Conservation (phyloP, 2,797 vertebrate species). For the Paedocypris micromegethes region DNA sequence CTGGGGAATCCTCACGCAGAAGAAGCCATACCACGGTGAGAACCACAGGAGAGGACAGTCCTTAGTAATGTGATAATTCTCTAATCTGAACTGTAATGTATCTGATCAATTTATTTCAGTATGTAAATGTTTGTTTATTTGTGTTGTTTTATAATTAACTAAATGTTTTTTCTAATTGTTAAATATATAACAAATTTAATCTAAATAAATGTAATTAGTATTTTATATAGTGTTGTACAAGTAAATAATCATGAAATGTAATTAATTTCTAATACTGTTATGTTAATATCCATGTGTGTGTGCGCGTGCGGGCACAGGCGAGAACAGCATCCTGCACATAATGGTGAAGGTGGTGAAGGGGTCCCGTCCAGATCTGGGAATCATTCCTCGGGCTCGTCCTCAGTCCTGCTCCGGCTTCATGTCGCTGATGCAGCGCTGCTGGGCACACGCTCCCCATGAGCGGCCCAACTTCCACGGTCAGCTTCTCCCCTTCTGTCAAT, state of each 20-base stretch:
- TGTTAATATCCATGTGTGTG: neutral
- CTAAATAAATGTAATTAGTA: too few relatives aligned
- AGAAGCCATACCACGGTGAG: slow-evolving; percentile 94
- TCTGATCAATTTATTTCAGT: too few relatives aligned
- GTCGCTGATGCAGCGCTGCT: slow-evolving; percentile 89
- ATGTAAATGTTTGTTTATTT: too few relatives aligned
- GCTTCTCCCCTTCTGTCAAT: slow-evolving; percentile 3
- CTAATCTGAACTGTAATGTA: too few relatives aligned
- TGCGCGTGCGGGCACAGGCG: slow-evolving; percentile 65
- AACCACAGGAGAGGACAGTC: neutral
- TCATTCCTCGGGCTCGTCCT: slow-evolving; percentile 80
- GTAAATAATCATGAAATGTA: too few relatives aligned
- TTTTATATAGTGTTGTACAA: too few relatives aligned
- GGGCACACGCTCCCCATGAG: slow-evolving; percentile 78
- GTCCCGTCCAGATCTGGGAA: slow-evolving; percentile 82
- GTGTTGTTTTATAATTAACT: too few relatives aligned
- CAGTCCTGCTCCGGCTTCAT: slow-evolving; percentile 79
- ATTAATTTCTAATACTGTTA: too few relatives aligned
- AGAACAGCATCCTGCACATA: slow-evolving; percentile 95
- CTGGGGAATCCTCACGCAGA: slow-evolving; percentile 95
- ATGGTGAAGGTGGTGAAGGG: slow-evolving; percentile 98
- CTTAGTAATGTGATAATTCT: too few relatives aligned
- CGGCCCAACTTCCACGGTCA: slow-evolving; percentile 93
- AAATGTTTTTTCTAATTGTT: too few relatives aligned
- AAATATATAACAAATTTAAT: too few relatives aligned